These are phyloP conservation scores for Euplagia quadripunctaria DNA, from an alignment of 2,888 invertebrate species.

Conservation along the genomic window DNA sequence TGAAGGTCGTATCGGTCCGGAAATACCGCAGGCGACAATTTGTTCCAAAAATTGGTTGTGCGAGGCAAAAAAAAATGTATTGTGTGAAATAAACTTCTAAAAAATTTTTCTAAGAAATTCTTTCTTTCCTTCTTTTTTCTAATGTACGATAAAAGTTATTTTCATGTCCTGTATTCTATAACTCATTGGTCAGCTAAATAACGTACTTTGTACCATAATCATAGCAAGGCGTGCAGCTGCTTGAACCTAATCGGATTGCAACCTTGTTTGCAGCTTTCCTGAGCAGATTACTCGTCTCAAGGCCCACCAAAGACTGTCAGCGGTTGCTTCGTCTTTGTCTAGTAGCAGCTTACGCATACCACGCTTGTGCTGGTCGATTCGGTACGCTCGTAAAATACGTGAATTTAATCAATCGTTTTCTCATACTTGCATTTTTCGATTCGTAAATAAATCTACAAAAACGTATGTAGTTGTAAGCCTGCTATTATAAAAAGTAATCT, in stretches of 20 bases:
- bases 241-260: neutral
- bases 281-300: neutral
- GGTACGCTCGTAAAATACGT: neutral
- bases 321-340: neutral
- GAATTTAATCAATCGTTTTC: neutral
- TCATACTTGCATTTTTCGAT: neutral
- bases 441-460: neutral
- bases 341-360: neutral
- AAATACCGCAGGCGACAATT: too few relatives aligned
- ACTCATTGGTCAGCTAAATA: neutral
- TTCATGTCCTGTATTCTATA: neutral
- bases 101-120: too few relatives aligned
- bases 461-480: too few relatives aligned
- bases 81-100: too few relatives aligned
- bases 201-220: neutral
- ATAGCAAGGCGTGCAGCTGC: neutral
- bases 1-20: too few relatives aligned
- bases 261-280: neutral
- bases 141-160: neutral
- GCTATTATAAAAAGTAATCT: neutral
- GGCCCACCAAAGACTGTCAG: neutral
- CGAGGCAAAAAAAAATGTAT: too few relatives aligned
- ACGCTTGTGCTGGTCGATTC: neutral
- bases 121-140: too few relatives aligned
- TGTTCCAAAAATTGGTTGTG: too few relatives aligned